These are phyloP conservation scores for Chelonus formosanus DNA, from an alignment of 2,888 invertebrate species.

Conservation along the genomic window DNA sequence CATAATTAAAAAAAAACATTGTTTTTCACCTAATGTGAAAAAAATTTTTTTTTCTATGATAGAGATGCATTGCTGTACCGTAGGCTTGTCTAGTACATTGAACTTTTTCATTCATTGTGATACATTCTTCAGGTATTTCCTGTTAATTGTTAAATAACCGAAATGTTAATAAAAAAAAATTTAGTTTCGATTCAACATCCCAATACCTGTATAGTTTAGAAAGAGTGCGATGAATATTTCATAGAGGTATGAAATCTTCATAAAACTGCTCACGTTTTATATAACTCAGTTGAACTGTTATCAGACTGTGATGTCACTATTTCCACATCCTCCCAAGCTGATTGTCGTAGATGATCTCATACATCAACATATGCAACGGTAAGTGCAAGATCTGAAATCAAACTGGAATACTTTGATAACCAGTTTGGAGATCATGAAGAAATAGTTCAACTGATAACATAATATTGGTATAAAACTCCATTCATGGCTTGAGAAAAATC, in stretches of 20 bases:
- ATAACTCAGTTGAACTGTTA: conserved; percentile 36
- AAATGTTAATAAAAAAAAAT: conserved; percentile 7
- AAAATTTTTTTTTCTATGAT: no score
- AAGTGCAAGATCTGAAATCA: no score
- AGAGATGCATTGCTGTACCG: no score
- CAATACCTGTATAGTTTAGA: no score
- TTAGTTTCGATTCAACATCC: no score
- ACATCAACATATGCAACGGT: background rate
- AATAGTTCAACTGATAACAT: background rate
- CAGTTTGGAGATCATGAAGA: no score
- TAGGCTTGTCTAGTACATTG: conserved; percentile 17
- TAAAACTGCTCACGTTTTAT: conserved; percentile 10
- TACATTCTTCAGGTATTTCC: conserved; percentile 29
- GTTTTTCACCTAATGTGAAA: no score
- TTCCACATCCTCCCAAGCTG: conserved; percentile 30
- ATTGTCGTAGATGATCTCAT: conserved; percentile 4
- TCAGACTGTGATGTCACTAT: conserved; percentile 42
- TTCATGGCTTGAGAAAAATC: no score
- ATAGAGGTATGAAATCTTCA: no score
- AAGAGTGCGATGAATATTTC: no score
- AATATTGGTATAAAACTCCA: background rate
- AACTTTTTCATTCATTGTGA: conserved; percentile 22
- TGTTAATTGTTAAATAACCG: conserved; percentile 13
- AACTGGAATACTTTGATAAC: no score
- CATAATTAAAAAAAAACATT: background rate